Base-by-base conservation (phyloP, 2,888 invertebrate species). In the Synanthedon myopaeformis region DNA sequence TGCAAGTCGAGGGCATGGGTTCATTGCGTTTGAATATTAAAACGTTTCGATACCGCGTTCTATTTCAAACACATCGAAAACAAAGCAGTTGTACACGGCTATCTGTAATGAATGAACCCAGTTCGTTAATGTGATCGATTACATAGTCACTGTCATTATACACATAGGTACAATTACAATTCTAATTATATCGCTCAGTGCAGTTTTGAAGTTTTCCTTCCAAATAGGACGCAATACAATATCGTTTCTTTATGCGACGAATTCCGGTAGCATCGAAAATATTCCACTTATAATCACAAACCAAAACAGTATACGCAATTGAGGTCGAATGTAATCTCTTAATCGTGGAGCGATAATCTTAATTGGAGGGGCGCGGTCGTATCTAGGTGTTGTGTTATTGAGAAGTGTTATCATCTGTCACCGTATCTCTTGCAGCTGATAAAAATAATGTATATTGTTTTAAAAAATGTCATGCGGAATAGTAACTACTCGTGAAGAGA, bases 301-400 rank as follows among this genome's bases (percentile, higher is more conserved):
- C 45, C 52, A 51, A 64, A 68, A 66, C 61, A 65, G 53, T 63
- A n/a, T n/a, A 63, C 65, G 59, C 66, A 66, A 62, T 72, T 65
- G 59, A 65, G 67, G 68, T 62, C 64, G 54, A 50, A 41, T 53
- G 53, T 73, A 76, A 79, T 79, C 73, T 64, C 57, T 59, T 72
- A 75, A 78, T 75, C 67, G 63, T 57, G 58, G 49, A 54, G 52
- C 55, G 72, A 79, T 78, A 76, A 82, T 80, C 76, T 65, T 77
- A 80, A 82, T 79, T 70, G 72, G 60, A 77, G 74, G 74, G 83
- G 85, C 74, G 81, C 74, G 82, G 77, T 70, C 64, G 57, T 70
- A 70, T 72, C 71, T 56, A 35, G 12, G 28, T 41, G n/a, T 48
- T 35, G 52, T 53, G 50, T 56, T 51, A 52, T 56, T 54, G 56